Base-by-base conservation (phyloP, 1,140 invertebrate species). In the Lepidurus packardi region DNA sequence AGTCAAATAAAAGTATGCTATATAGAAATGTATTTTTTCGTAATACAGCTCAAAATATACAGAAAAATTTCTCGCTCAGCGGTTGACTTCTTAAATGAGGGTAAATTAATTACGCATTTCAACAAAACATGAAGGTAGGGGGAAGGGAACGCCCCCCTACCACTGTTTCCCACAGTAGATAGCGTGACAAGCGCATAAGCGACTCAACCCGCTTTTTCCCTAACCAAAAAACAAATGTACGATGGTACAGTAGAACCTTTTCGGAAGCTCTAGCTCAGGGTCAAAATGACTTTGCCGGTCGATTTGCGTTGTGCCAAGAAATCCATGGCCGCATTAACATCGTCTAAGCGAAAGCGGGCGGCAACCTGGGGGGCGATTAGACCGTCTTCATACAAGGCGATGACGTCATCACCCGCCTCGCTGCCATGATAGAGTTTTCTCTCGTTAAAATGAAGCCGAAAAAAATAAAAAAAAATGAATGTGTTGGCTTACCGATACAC, bases 271-370 rank as follows among this genome's bases (percentile, higher is more conserved):
- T 82, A 84, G 79, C 79, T 80, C 16, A 86, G 82, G 76, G 85
- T 83, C 21, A 88, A 83, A 41, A 88, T 81, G 65, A 88, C 84
- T 84, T 89, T 89, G 73, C 87, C 87, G 25, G 86, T 86, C 77
- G 86, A 86, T 81, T 85, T 86, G 78, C 85, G 84, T 42, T 86
- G 84, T 76, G 84, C 83, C 73, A 88, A 84, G 82, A 83, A 86
- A 77, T 85, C 82, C 13, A 89, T 83, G 21, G 87, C 88, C 43
- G 87, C 83, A 81, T 88, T 87, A 7, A 87, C 83, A 74, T 88
- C 82, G 25, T 85, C 83, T 34, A 89, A 81, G n/a, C 82, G 81
- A 81, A 85, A 88, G 41, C 82, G 82, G 53, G 84, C 83, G 78
- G 86, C 86, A 8, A 87, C 83, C 81, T 87, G 85, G 7, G 88